A percentile compares a stretch with the other conserved stretches of the same genome.
These are phyloP conservation scores for Cecidostiba fungosa DNA, from an alignment of 2,888 invertebrate species.

Conservation along the genomic window DNA sequence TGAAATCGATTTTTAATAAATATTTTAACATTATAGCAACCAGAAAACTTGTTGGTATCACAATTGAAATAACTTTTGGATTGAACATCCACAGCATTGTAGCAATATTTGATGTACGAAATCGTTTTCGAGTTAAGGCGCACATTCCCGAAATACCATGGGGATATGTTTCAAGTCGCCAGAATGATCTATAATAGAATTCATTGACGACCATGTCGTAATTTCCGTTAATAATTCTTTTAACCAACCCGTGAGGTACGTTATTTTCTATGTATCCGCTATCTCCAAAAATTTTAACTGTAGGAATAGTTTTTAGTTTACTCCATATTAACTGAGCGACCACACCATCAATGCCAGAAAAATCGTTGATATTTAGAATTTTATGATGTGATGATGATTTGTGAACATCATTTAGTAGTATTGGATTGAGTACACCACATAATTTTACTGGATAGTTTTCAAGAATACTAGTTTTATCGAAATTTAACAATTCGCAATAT, in stretches of 20 bases:
- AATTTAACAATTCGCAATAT: constrained; percentile 2
- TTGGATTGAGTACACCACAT: not conserved
- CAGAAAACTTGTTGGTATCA: not conserved
- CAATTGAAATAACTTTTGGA: not conserved
- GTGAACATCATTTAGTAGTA: not conserved
- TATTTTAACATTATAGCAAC: not conserved
- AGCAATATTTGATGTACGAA: not conserved
- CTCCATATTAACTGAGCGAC: not conserved
- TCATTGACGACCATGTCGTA: not conserved
- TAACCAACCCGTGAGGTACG: not conserved
- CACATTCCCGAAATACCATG: not conserved
- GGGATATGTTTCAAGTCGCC: constrained; percentile 16
- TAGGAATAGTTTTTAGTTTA: not conserved
- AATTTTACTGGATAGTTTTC: not conserved
- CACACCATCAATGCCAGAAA: not conserved
- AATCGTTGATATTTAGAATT: not conserved
- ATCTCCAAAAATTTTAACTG: not conserved
- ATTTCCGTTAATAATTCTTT: not conserved
- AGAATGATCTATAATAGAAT: not conserved
- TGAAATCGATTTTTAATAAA: not conserved
- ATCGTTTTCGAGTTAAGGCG: not conserved
- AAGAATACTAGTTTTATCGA: not conserved
- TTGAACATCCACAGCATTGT: constrained; percentile 16
- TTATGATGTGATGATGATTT: too few species aligned
- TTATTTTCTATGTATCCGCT: not conserved